Evolutionary conservation across 1,140 invertebrate genomes (phyloP).

Genomic region (Brachionus paranguensis): DNA sequence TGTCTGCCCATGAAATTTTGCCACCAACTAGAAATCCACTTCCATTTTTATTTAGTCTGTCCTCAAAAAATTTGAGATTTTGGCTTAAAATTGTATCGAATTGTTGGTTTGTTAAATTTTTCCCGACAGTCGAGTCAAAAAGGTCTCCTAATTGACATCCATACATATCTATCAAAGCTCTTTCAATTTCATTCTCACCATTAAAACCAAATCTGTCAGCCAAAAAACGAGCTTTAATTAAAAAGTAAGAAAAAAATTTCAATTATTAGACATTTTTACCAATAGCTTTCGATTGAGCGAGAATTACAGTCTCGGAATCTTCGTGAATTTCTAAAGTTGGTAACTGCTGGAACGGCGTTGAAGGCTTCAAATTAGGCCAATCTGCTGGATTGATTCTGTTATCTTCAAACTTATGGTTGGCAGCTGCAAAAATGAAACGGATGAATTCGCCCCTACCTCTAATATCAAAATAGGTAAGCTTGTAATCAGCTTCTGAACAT

Average conservation of each 20-base stretch:
- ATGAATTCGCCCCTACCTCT: slow-evolving; percentile 42
- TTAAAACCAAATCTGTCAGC: not conserved
- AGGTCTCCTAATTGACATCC: slow-evolving; percentile 1
- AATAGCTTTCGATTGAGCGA: slow-evolving; percentile 2
- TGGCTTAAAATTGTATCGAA: not conserved
- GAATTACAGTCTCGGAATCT: not conserved
- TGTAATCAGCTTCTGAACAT: not conserved
- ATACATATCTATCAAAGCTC: not conserved
- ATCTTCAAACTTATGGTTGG: slow-evolving; percentile 42
- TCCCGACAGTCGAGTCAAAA: not conserved
- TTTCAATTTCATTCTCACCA: slow-evolving; percentile 5
- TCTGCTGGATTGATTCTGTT: slow-evolving; percentile 37
- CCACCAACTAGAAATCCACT: not conserved
- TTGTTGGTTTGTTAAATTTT: not conserved
- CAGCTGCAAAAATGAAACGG: slow-evolving; percentile 41
- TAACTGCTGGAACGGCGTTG: slow-evolving; percentile 41
- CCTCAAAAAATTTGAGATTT: slow-evolving; percentile 11
- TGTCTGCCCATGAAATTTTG: not conserved
- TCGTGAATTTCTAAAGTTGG: not conserved
- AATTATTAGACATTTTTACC: not conserved
- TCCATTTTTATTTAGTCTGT: slow-evolving; percentile 23
- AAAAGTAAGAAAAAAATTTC: not conserved
- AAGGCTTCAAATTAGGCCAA: slow-evolving; percentile 43
- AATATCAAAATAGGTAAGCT: slow-evolving; percentile 42
- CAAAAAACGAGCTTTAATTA: slow-evolving; percentile 1